These are phyloP conservation scores for Zelostemma sp. DNA, from an alignment of 1,140 invertebrate genomes.

Conservation along the genomic window DNA sequence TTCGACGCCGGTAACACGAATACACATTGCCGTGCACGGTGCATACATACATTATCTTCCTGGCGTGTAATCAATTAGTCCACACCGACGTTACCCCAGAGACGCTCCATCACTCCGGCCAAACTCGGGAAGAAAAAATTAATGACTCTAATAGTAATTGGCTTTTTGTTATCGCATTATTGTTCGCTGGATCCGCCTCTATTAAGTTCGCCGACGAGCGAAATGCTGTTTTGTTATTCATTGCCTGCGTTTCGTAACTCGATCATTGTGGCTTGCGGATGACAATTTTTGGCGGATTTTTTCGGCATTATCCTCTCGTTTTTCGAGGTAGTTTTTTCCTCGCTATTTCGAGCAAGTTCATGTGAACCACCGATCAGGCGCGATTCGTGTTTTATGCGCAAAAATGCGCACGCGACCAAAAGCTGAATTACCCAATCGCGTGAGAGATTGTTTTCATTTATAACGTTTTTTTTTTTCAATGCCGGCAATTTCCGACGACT, in stretches of 20 bases:
- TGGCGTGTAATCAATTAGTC: conserved; percentile 19
- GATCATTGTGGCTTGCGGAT: too few relatives aligned
- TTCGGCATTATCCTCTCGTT: too few relatives aligned
- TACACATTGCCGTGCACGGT: conserved; percentile 7
- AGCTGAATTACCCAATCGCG: not conserved
- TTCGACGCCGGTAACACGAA: conserved; percentile 12
- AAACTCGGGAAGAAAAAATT: conserved; percentile 1
- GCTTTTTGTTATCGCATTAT: conserved; percentile 3
- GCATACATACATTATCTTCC: conserved; percentile 16
- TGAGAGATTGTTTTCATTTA: not conserved
- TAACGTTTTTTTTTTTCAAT: too few relatives aligned
- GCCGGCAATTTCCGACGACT: not conserved
- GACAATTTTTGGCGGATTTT: too few relatives aligned
- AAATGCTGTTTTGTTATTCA: conserved; percentile 2
- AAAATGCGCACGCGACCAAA: not conserved
- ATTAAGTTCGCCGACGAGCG: too few relatives aligned
- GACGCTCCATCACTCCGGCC: conserved; percentile 3
- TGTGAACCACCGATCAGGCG: too few relatives aligned
- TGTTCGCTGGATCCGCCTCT: not conserved
- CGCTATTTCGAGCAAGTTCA: too few relatives aligned
- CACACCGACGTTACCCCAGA: conserved; percentile 5
- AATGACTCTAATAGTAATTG: conserved; percentile 12
- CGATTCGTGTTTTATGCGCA: too few relatives aligned
- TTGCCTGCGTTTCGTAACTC: not conserved
- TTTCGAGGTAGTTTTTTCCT: too few relatives aligned